These are phyloP conservation scores for Rhinoptilus africanus DNA, from an alignment of 2,113 vertebrate genomes.

Conservation along the genomic window DNA sequence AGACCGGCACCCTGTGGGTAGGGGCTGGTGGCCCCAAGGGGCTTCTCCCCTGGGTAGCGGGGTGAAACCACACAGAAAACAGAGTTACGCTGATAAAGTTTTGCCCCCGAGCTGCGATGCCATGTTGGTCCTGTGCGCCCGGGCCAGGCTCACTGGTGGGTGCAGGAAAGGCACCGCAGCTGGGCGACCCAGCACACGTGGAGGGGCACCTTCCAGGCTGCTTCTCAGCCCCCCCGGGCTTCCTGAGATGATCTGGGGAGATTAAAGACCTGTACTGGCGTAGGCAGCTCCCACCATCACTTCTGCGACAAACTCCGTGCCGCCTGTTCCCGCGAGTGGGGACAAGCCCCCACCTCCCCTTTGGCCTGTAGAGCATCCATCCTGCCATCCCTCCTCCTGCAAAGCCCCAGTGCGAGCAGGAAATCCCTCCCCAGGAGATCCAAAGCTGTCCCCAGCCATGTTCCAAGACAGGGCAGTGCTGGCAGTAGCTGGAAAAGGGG, in stretches of 20 bases:
- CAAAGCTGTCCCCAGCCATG: fast-evolving
- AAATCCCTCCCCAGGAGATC: fast-evolving
- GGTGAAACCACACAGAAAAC: neutral
- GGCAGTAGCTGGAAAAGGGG: neutral
- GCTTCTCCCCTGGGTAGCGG: fast-evolving
- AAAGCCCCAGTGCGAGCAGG: neutral
- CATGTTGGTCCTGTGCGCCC: neutral
- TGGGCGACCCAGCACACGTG: neutral
- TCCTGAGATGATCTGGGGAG: neutral
- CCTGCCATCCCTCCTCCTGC: neutral
- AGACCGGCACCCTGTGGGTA: neutral
- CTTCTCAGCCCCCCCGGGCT: neutral
- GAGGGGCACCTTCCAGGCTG: neutral
- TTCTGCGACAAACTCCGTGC: neutral
- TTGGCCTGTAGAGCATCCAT: neutral
- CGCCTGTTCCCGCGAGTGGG: fast-evolving
- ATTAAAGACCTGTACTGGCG: neutral
- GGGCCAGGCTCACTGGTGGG: neutral
- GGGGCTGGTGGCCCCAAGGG: neutral
- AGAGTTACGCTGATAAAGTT: fast-evolving
- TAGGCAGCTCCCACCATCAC: neutral
- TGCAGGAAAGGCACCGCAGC: fast-evolving
- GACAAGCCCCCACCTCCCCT: neutral
- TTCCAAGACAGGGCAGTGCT: neutral
- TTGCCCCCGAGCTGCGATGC: fast-evolving